Evolutionary conservation across 2,888 invertebrate genomes (phyloP).

Genomic region (Unio delphinus): DNA sequence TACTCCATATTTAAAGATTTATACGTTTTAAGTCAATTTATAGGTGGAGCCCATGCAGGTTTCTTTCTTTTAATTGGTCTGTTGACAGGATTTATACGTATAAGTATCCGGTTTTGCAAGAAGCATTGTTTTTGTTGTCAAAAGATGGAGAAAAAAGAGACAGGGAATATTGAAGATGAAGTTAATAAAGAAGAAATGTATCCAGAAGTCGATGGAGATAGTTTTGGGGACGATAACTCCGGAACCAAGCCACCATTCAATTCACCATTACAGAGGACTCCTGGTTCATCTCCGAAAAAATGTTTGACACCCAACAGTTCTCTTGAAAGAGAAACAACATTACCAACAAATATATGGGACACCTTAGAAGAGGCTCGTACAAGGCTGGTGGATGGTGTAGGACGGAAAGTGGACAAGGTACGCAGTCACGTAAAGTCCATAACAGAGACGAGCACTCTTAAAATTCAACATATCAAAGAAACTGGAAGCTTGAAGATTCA

Average conservation of each 20-base stretch:
- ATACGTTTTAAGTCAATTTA: slow-evolving; percentile 41
- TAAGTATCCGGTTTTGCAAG: slow-evolving; percentile 31
- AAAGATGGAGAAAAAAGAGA: slow-evolving; percentile 18
- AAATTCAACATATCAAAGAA: slow-evolving; percentile 42
- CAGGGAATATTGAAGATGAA: slow-evolving; percentile 26
- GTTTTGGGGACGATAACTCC: slow-evolving; percentile 29
- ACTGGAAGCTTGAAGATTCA: slow-evolving; percentile 58
- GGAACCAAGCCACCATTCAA: slow-evolving; percentile 46
- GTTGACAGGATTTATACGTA: slow-evolving; percentile 44
- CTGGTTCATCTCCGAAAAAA: slow-evolving; percentile 46
- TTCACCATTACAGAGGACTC: slow-evolving; percentile 26
- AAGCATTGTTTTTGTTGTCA: slow-evolving; percentile 18
- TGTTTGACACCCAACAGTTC: slow-evolving; percentile 37
- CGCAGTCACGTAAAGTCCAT: slow-evolving; percentile 52
- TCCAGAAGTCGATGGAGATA: slow-evolving; percentile 13
- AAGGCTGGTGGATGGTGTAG: slow-evolving; percentile 54
- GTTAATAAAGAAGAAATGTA: slow-evolving; percentile 14
- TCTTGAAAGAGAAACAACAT: slow-evolving; percentile 26
- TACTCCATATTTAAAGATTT: slow-evolving; percentile 21
- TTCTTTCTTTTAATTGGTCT: slow-evolving; percentile 45
- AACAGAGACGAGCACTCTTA: slow-evolving; percentile 33
- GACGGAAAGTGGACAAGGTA: slow-evolving; percentile 56
- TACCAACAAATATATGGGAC: slow-evolving; percentile 49
- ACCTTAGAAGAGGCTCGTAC: slow-evolving; percentile 61
- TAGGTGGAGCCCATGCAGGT: slow-evolving; percentile 43